Base-by-base conservation (phyloP, 2,797 vertebrate species). In the Brotula barbata region DNA sequence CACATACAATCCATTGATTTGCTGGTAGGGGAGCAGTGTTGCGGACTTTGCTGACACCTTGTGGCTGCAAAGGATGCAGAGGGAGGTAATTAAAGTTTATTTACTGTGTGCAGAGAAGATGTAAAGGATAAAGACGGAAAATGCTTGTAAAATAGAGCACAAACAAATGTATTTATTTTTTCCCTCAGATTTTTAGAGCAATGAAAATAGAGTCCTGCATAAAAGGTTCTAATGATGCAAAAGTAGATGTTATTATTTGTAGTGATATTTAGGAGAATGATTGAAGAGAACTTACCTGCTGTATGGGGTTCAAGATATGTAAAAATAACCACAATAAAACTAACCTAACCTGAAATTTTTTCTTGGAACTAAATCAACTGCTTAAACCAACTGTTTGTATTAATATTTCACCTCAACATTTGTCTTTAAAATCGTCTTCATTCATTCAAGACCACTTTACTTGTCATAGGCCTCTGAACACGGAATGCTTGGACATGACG, bases 11-110 rank as follows among this genome's bases (percentile, higher is more conserved):
- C n/a, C n/a, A 37, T 58, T 48, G 42, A 25, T 13, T 64, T 31
- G 23, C 2, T 51, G 1, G 1, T 56, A 47, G 12, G 11, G 36
- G 46, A 54, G 33, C 31, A 50, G 46, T 48, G 25, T 16, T 47
- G 23, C 40, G 78, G 71, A 62, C 80, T 87, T 50, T 90, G 86
- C 84, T 89, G 83, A 88, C 90, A 79, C 75, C 89, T 3, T 64
- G 78, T 88, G 89, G 85, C 47, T 46, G 2, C 40, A 39, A 61
- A 16, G 13, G 6, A 54, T 34, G 2, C 16, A 33, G 28, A 28
- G n/a, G 17, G 2, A 22, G 44, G 6, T 40, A 34, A 16, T 14
- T 11, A n/a, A 16, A 15, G 12, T 20, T 37, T 20, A 5, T 1
- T 51, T 51, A 36, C 37, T 33, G 11, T 39, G 14, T 36, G 46